Evolutionary conservation across 2,797 vertebrate species (phyloP).

Genomic region (Notolepis coatsorum): DNA sequence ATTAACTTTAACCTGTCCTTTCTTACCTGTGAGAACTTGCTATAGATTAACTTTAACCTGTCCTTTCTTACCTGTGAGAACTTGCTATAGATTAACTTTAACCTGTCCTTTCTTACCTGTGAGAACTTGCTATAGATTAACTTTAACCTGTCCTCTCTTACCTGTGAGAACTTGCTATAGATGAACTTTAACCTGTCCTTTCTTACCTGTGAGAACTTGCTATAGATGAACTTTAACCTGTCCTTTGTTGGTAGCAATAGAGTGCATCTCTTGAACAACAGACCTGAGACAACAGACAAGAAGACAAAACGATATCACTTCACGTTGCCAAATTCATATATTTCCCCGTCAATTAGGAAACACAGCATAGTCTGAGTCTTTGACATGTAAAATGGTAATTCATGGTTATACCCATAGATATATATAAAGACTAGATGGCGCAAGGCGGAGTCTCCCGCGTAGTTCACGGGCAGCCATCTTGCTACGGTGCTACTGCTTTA

Average conservation of each 20-base stretch:
- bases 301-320: neutral
- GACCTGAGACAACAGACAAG: slow-evolving; percentile 75
- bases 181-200: slow-evolving; percentile 60
- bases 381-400: too few relatives aligned
- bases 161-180: slow-evolving; percentile 83
- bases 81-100: slow-evolving; percentile 84
- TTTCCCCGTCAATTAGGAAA: too few relatives aligned
- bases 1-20: slow-evolving; percentile 89
- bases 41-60: slow-evolving; percentile 87
- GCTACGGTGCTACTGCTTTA: too few relatives aligned
- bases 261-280: slow-evolving; percentile 92
- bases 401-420: too few relatives aligned
- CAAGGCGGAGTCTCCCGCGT: too few relatives aligned
- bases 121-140: slow-evolving; percentile 83
- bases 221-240: slow-evolving; percentile 87
- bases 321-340: too few relatives aligned
- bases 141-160: slow-evolving; percentile 90
- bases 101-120: slow-evolving; percentile 90
- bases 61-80: slow-evolving; percentile 90
- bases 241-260: slow-evolving; percentile 90
- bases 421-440: too few relatives aligned
- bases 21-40: slow-evolving; percentile 86
- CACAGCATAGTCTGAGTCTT: too few relatives aligned
- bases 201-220: slow-evolving; percentile 83
- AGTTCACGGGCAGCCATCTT: too few relatives aligned